These are phyloP conservation scores for Sus cebifrons DNA, from an alignment of 2,797 vertebrate species.

Conservation along the genomic window DNA sequence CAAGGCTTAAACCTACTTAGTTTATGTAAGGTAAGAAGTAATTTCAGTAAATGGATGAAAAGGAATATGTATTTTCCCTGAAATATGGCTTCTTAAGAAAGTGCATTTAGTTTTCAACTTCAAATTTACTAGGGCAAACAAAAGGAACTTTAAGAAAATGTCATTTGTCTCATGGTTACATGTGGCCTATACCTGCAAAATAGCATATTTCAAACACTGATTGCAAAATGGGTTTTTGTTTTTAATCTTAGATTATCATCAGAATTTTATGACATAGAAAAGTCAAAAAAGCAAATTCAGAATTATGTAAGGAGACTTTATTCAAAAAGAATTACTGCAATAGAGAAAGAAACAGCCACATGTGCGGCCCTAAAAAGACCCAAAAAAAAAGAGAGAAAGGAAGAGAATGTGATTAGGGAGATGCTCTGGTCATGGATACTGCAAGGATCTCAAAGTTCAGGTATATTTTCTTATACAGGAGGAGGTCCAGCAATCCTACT, in stretches of 20 bases:
- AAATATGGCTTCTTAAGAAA: not conserved
- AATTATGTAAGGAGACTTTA: not conserved
- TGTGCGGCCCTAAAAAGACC: too few species aligned
- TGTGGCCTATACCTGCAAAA: not conserved
- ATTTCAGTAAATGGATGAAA: not conserved
- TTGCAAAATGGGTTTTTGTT: not conserved
- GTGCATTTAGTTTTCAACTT: not conserved
- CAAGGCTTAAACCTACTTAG: not conserved
- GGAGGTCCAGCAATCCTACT: not conserved
- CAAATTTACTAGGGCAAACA: constrained; percentile 32
- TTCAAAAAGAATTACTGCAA: not conserved
- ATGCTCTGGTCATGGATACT: too few species aligned
- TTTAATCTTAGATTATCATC: constrained; percentile 25
- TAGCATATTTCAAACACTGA: not conserved
- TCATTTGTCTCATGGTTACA: not conserved
- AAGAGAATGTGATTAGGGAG: accelerated
- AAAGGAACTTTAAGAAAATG: constrained; percentile 48
- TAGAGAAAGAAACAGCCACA: not conserved
- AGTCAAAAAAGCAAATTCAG: constrained; percentile 27
- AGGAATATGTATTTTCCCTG: not conserved
- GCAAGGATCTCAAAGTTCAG: not conserved
- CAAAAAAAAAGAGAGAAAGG: not conserved
- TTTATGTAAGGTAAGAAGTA: constrained; percentile 19
- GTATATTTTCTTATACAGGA: not conserved
- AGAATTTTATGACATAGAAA: not conserved